Conservation (phyloP, 1,140 invertebrate species). For the Brachionus koreanus region DNA sequence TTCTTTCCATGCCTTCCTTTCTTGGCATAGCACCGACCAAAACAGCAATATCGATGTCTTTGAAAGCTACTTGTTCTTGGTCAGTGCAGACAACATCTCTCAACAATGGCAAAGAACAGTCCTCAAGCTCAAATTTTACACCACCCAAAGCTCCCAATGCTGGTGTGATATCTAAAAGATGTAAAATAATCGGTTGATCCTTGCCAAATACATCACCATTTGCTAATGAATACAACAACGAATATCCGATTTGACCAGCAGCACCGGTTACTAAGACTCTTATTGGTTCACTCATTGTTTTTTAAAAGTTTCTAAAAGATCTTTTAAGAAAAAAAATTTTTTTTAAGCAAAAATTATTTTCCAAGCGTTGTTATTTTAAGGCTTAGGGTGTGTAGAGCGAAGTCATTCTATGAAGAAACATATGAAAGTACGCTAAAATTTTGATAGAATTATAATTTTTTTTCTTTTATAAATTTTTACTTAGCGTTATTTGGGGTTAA, state of each 20-base stretch:
- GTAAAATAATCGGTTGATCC: constrained; percentile 79
- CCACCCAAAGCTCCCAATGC: constrained; percentile 92
- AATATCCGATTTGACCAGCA: constrained; percentile 93
- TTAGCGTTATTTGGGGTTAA: background rate
- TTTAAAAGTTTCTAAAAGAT: background rate
- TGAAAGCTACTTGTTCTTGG: constrained; percentile 82
- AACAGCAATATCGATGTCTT: constrained; percentile 94
- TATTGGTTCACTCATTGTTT: constrained; percentile 54
- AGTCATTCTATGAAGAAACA: background rate
- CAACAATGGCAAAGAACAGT: constrained; percentile 84
- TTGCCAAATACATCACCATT: constrained; percentile 93
- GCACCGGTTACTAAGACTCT: constrained; percentile 94
- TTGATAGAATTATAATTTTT: constrained; percentile 11
- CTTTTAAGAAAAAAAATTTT: background rate
- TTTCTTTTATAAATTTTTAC: background rate
- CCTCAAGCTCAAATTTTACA: constrained; percentile 92
- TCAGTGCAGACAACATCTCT: constrained; percentile 72
- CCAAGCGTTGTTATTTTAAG: constrained; percentile 3
- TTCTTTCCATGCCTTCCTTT: constrained; percentile 96
- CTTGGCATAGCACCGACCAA: constrained; percentile 97
- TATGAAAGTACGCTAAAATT: background rate
- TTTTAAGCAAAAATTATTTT: background rate
- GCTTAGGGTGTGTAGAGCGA: background rate
- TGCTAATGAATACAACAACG: constrained; percentile 83
- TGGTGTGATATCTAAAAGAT: constrained; percentile 86